Evolutionary conservation across 2,888 invertebrate species (phyloP).

Genomic region (Rhamphomyia laevipes): DNA sequence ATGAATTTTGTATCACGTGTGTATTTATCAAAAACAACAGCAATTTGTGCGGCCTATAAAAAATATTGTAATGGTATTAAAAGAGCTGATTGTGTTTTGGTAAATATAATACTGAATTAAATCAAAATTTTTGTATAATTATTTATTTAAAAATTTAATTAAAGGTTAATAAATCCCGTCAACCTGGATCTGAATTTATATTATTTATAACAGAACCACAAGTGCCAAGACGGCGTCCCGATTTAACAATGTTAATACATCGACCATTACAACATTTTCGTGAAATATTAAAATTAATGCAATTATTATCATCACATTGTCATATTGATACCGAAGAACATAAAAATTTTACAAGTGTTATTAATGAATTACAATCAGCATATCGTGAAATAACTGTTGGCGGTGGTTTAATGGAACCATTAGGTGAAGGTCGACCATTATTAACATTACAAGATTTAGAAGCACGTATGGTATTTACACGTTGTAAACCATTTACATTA

Average conservation of each 20-base stretch:
- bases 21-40: slow-evolving; percentile 60
- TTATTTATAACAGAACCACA: slow-evolving; percentile 69
- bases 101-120: slow-evolving; percentile 24
- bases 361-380: slow-evolving; percentile 43
- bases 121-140: neutral
- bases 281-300: slow-evolving; percentile 48
- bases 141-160: neutral
- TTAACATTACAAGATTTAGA: slow-evolving; percentile 75
- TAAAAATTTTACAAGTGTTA: slow-evolving; percentile 35
- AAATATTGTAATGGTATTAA: slow-evolving; percentile 75
- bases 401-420: slow-evolving; percentile 74
- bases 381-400: slow-evolving; percentile 76
- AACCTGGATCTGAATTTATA: slow-evolving; percentile 66
- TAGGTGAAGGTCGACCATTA: slow-evolving; percentile 70
- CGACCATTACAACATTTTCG: slow-evolving; percentile 74
- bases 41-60: slow-evolving; percentile 65
- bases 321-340: slow-evolving; percentile 37
- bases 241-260: slow-evolving; percentile 73
- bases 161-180: slow-evolving; percentile 58
- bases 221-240: slow-evolving; percentile 69
- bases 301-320: slow-evolving; percentile 40
- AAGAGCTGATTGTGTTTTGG: slow-evolving; percentile 73
- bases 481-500: slow-evolving; percentile 80
- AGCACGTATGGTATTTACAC: slow-evolving; percentile 77
- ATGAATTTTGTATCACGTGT: slow-evolving; percentile 54